A percentile compares a stretch with the other conserved stretches of the same genome.
These are phyloP conservation scores for Athrips mouffetella DNA, from an alignment of 2,888 invertebrate species.

Conservation along the genomic window DNA sequence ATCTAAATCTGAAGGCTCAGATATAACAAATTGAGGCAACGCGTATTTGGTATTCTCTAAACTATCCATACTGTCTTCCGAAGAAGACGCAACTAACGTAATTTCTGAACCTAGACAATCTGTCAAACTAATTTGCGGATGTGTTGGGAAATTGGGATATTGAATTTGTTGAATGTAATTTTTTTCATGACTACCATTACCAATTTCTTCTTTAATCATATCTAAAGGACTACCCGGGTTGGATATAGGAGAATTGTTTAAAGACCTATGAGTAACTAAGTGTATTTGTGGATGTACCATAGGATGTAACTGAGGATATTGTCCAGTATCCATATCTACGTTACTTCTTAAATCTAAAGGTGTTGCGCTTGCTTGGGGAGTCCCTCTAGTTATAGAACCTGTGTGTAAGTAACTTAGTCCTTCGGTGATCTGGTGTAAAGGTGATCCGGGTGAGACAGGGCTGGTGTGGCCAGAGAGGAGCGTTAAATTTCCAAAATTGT, in stretches of 20 bases:
- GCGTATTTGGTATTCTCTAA: slow-evolving; percentile 78
- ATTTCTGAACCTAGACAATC: slow-evolving; percentile 93
- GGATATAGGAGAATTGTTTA: slow-evolving; percentile 80
- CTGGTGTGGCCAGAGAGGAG: slow-evolving; percentile 46
- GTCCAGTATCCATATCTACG: slow-evolving; percentile 73
- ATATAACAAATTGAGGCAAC: slow-evolving; percentile 82
- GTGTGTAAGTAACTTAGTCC: slow-evolving; percentile 88
- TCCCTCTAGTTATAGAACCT: slow-evolving; percentile 83
- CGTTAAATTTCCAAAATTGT: slow-evolving; percentile 49
- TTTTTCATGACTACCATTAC: slow-evolving; percentile 54
- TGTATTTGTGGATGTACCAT: slow-evolving; percentile 64
- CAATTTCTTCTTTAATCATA: slow-evolving; percentile 85
- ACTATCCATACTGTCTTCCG: slow-evolving; percentile 84
- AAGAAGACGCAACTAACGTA: slow-evolving; percentile 87
- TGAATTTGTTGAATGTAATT: slow-evolving; percentile 40
- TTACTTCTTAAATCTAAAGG: slow-evolving; percentile 75
- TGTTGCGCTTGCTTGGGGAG: slow-evolving; percentile 79
- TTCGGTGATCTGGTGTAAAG: slow-evolving; percentile 81
- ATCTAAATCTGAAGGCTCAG: slow-evolving; percentile 82
- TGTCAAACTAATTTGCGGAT: slow-evolving; percentile 94
- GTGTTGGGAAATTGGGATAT: slow-evolving; percentile 52
- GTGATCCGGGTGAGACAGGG: slow-evolving; percentile 57
- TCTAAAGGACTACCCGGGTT: slow-evolving; percentile 84
- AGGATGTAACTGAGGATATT: slow-evolving; percentile 61
- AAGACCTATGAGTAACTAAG: slow-evolving; percentile 71